Evolutionary conservation across 2,888 invertebrate species (phyloP).

Genomic region (Drosophila tanythrix): DNA sequence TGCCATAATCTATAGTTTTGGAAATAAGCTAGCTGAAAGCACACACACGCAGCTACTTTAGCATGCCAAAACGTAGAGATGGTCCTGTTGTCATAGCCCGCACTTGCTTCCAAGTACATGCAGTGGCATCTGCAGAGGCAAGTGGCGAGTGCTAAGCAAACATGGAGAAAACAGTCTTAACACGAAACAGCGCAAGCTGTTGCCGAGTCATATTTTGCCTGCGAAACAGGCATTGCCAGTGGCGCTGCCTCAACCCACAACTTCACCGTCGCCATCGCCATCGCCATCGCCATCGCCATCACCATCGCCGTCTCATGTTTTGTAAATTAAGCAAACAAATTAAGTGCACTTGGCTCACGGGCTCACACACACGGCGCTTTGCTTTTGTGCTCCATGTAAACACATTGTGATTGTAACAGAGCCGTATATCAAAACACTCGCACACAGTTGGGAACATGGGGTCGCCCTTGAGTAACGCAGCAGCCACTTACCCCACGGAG

Average conservation of each 20-base stretch:
- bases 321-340: constrained; percentile 82
- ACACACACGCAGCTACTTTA: constrained; percentile 11
- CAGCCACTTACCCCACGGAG: constrained; percentile 15
- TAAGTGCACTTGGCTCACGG: constrained; percentile 79
- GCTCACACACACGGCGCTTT: constrained; percentile 41
- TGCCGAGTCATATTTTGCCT: constrained; percentile 13
- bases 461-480: constrained; percentile 63
- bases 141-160: constrained; percentile 62
- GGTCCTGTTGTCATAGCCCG: constrained; percentile 47
- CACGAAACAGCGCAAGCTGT: constrained; percentile 28
- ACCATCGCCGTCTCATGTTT: constrained; percentile 69
- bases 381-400: constrained; percentile 66
- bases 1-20: constrained; percentile 51
- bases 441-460: constrained; percentile 22
- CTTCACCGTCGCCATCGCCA: constrained; percentile 7
- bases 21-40: constrained; percentile 35
- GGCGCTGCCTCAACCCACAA: not conserved
- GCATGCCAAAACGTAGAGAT: constrained; percentile 19
- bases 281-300: not conserved
- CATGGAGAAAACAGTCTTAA: constrained; percentile 49
- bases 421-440: constrained; percentile 69
- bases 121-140: constrained; percentile 59
- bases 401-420: constrained; percentile 79
- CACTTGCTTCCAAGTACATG: constrained; percentile 51
- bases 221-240: constrained; percentile 5